phyloP scores from a whole-genome alignment of 35 echinoderm and acorn worm genomes.

The Nesometra sesokonis region DNA sequence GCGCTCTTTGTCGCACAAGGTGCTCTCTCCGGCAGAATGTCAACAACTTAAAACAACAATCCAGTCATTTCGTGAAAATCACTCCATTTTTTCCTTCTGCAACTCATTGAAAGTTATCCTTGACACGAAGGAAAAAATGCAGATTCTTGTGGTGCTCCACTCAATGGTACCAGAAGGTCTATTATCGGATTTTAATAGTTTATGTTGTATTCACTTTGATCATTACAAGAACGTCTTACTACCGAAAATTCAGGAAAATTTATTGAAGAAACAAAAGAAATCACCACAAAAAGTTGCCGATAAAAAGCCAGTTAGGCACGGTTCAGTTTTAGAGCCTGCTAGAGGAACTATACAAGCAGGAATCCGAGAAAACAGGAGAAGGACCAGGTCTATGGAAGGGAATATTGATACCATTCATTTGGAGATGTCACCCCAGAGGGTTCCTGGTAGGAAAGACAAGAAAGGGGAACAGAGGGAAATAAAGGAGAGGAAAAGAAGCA shows the following conservation, averaged over 20 bases:
- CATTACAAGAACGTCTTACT: constrained; percentile 12
- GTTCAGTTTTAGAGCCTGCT: constrained; percentile 3
- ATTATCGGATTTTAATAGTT: constrained; percentile 57
- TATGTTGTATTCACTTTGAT: constrained; percentile 66
- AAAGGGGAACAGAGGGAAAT: background rate
- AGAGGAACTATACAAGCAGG: background rate
- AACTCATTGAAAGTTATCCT: constrained; percentile 59
- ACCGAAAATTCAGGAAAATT: background rate
- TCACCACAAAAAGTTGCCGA: background rate
- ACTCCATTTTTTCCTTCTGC: constrained; percentile 66
- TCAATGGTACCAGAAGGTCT: constrained; percentile 57
- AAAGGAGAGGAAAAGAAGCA: constrained; percentile 10
- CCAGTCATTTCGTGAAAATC: constrained; percentile 51
- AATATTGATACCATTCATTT: background rate
- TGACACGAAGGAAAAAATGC: constrained; percentile 53
- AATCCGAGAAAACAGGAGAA: background rate
- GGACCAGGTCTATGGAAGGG: background rate
- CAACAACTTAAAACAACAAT: constrained; percentile 57
- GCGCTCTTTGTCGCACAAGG: constrained; percentile 49
- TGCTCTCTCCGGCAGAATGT: constrained; percentile 62
- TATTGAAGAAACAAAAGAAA: constrained; percentile 13
- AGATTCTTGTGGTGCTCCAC: constrained; percentile 43
- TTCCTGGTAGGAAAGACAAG: constrained; percentile 3
- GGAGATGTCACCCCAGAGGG: background rate
- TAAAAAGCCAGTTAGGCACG: background rate